phyloP scores from a whole-genome alignment of 2,888 invertebrate species.

The Opisthograptis luteolata region DNA sequence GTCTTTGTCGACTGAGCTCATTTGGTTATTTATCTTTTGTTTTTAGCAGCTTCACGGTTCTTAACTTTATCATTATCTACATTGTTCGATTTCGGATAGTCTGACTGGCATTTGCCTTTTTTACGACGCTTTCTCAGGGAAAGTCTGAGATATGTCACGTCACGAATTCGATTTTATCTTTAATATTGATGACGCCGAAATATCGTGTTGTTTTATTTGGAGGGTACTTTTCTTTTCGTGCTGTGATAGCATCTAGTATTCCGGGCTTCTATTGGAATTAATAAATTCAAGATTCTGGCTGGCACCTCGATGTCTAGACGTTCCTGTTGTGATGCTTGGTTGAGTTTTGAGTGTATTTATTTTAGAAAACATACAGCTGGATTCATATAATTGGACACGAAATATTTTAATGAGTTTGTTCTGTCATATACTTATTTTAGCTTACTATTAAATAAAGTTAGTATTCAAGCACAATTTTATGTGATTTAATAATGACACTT shows the following conservation, averaged over 20 bases:
- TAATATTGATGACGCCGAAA: slow-evolving; percentile 36
- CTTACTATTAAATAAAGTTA: no score
- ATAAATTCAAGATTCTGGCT: slow-evolving; percentile 38
- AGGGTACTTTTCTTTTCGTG: slow-evolving; percentile 38
- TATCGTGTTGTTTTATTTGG: slow-evolving; percentile 28
- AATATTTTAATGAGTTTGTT: no score
- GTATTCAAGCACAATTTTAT: no score
- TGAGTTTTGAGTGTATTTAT: background rate
- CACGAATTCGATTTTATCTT: slow-evolving; percentile 50
- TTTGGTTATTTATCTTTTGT: slow-evolving; percentile 54
- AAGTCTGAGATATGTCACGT: slow-evolving; percentile 51
- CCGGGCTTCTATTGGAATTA: slow-evolving; percentile 41
- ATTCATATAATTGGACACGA: no score
- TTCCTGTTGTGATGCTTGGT: slow-evolving; percentile 13
- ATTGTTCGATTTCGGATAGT: slow-evolving; percentile 40
- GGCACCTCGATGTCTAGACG: slow-evolving; percentile 28
- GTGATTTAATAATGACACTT: no score
- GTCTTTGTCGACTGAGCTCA: slow-evolving; percentile 39
- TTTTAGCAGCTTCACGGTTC: slow-evolving; percentile 48
- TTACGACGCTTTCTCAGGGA: slow-evolving; percentile 50
- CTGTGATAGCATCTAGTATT: slow-evolving; percentile 45
- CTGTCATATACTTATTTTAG: no score
- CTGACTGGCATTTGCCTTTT: slow-evolving; percentile 30
- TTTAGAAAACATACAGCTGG: no score
- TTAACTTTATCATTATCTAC: slow-evolving; percentile 42